A percentile compares a stretch with the other conserved stretches of the same genome.
These are phyloP conservation scores for Mormyrus proboscirostris DNA, from an alignment of 2,797 vertebrate species.

Conservation along the genomic window DNA sequence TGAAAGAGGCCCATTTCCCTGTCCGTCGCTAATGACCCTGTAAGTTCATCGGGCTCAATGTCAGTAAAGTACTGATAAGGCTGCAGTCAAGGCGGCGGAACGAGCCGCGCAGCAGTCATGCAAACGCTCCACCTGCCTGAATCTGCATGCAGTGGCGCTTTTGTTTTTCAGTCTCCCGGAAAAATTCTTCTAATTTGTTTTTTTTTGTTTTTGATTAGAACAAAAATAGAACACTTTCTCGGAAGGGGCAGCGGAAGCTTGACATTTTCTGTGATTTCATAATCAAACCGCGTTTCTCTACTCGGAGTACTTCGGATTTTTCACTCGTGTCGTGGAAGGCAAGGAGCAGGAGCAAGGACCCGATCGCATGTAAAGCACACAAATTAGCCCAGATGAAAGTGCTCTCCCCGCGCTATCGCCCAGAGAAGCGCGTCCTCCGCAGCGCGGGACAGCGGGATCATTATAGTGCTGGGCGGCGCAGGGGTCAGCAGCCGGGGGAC, in stretches of 20 bases:
- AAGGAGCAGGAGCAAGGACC: background rate
- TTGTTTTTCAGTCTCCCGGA: background rate
- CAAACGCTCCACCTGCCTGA: background rate
- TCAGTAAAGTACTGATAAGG: background rate
- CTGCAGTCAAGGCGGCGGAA: background rate
- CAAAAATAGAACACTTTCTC: background rate
- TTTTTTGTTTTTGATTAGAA: background rate
- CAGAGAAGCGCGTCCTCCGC: too few relatives aligned
- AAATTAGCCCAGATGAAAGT: background rate
- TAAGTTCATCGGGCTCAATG: background rate
- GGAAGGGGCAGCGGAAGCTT: background rate
- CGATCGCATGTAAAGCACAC: background rate
- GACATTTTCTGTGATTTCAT: background rate
- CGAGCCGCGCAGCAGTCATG: background rate
- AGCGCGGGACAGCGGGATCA: background rate
- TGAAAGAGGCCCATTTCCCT: background rate
- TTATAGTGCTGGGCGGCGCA: background rate
- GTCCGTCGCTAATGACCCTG: background rate
- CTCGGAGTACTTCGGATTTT: background rate
- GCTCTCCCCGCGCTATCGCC: too few relatives aligned
- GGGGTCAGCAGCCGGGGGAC: too few relatives aligned
- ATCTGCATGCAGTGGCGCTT: background rate
- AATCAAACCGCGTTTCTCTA: background rate
- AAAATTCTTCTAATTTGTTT: background rate
- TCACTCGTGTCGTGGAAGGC: background rate